phyloP scores from a whole-genome alignment of 2,797 vertebrate species.

The Clarias fuscus region DNA sequence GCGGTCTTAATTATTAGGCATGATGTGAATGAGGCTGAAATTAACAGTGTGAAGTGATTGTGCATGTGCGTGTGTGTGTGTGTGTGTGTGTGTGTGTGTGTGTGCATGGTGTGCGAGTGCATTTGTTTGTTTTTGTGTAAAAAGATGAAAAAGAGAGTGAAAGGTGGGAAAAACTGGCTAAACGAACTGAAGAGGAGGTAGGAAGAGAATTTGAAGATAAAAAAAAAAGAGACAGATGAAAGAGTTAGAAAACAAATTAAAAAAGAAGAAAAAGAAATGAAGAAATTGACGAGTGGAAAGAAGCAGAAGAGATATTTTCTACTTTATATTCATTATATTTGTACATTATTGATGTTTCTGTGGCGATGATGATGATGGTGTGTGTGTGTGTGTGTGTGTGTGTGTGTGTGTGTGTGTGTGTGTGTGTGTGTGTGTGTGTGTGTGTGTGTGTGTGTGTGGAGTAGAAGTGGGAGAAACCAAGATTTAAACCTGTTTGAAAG shows the following conservation, averaged over 20 bases:
- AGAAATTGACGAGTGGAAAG: too few species aligned
- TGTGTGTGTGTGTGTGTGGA: neutral
- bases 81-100: neutral
- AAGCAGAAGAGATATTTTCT: neutral
- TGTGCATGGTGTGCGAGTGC: neutral
- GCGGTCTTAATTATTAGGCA: slow-evolving; percentile 86
- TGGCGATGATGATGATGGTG: neutral
- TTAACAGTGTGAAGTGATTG: slow-evolving; percentile 34
- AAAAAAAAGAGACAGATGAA: neutral
- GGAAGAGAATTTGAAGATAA: neutral
- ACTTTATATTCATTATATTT: neutral
- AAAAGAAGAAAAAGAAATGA: neutral
- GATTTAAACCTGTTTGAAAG: slow-evolving; percentile 92
- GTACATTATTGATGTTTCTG: neutral
- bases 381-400: slow-evolving; percentile 4
- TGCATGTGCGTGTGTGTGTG: neutral
- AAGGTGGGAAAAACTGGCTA: neutral
- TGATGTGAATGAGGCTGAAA: slow-evolving; percentile 69
- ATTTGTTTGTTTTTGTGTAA: neutral
- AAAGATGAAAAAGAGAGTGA: neutral
- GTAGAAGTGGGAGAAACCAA: slow-evolving; percentile 65
- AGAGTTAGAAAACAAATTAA: too few species aligned
- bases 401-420: slow-evolving; percentile 10
- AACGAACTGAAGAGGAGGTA: neutral
- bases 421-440: neutral